These are phyloP conservation scores for Tetranychus piercei DNA, from an alignment of 2,888 invertebrate species.

Conservation along the genomic window DNA sequence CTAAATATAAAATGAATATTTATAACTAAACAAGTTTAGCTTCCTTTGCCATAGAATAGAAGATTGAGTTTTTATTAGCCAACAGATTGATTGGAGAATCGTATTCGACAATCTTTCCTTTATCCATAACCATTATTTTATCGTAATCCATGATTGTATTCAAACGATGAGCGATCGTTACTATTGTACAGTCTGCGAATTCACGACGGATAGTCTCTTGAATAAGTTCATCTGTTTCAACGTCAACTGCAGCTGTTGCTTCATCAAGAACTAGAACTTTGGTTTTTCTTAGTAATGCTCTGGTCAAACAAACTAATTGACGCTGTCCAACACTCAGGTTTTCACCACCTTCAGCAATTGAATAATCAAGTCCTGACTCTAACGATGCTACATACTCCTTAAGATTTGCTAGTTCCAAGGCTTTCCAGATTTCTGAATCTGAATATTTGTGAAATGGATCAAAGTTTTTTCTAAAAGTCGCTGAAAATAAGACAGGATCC, in stretches of 20 bases:
- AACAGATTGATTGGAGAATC: slow-evolving; percentile 25
- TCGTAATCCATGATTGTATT: slow-evolving; percentile 25
- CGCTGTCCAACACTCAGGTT: slow-evolving; percentile 78
- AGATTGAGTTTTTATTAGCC: slow-evolving; percentile 22
- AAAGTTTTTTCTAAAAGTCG: slow-evolving; percentile 58
- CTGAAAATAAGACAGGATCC: slow-evolving; percentile 64
- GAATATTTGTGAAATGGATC: slow-evolving; percentile 66
- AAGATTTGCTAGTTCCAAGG: slow-evolving; percentile 59
- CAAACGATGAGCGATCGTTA: slow-evolving; percentile 41
- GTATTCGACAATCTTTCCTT: slow-evolving; percentile 25
- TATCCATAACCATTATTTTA: slow-evolving; percentile 48
- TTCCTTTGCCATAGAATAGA: slow-evolving; percentile 27
- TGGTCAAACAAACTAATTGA: slow-evolving; percentile 68
- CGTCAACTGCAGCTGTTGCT: slow-evolving; percentile 31
- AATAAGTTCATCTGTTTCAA: slow-evolving; percentile 34
- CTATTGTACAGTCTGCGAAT: slow-evolving; percentile 32
- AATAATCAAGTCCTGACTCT: slow-evolving; percentile 47
- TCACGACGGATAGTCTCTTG: slow-evolving; percentile 33
- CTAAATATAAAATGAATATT: neutral
- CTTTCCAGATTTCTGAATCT: slow-evolving; percentile 60
- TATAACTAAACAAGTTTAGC: slow-evolving; percentile 13
- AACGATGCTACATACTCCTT: slow-evolving; percentile 47
- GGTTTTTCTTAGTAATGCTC: slow-evolving; percentile 66
- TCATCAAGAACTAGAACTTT: slow-evolving; percentile 42
- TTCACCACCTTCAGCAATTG: slow-evolving; percentile 51